Evolutionary conservation across 1,140 invertebrate species (phyloP).

Genomic region (Uloborus diversus): DNA sequence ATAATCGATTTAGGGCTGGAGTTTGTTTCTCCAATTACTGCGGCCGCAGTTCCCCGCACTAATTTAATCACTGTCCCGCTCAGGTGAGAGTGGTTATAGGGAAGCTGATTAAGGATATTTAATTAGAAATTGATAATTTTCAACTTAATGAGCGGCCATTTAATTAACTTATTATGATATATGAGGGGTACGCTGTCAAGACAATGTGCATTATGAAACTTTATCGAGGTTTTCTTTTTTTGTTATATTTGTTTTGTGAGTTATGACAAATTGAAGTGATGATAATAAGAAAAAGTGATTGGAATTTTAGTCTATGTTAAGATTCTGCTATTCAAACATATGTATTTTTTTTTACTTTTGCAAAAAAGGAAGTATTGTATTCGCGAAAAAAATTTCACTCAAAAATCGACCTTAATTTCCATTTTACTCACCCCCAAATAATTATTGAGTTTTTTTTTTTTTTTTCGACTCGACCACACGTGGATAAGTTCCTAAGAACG

Average conservation of each 20-base stretch:
- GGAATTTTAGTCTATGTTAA: not conserved
- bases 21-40: conserved; percentile 38
- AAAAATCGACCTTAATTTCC: too few relatives aligned
- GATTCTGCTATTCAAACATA: conserved; percentile 1
- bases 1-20: conserved; percentile 11
- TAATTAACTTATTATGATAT: not conserved
- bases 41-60: conserved; percentile 9
- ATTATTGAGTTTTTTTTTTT: too few relatives aligned
- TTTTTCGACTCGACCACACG: too few relatives aligned
- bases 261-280: not conserved
- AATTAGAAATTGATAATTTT: conserved; percentile 53
- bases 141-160: not conserved
- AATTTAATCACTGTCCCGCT: conserved; percentile 14
- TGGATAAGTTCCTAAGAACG: too few relatives aligned
- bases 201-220: too few relatives aligned
- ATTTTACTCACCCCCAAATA: too few relatives aligned
- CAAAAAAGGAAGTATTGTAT: too few relatives aligned
- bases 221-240: too few relatives aligned
- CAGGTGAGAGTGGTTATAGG: conserved; percentile 36
- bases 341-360: too few relatives aligned
- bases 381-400: too few relatives aligned
- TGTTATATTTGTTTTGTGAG: too few relatives aligned
- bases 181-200: not conserved
- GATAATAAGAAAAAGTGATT: not conserved
- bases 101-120: conserved; percentile 40